phyloP scores from a whole-genome alignment of 92 coral and sea anemone species.

The Phenganax stokvisi region DNA sequence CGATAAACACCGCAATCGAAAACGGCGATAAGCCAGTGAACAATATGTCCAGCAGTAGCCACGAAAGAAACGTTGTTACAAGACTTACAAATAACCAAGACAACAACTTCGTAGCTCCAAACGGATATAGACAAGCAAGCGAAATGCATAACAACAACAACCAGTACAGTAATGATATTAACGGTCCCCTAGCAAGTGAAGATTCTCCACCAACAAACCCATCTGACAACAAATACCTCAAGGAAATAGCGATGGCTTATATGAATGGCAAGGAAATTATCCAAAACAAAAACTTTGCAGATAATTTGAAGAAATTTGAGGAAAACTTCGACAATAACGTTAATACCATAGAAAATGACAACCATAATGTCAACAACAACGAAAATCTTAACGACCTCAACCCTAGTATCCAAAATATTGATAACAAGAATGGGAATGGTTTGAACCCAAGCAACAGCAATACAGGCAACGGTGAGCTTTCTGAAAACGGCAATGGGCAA shows the following conservation, averaged over 20 bases:
- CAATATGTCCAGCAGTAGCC: background rate
- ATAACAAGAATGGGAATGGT: background rate
- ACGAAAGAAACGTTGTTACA: background rate
- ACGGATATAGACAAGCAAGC: background rate
- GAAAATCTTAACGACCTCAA: background rate
- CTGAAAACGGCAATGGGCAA: background rate
- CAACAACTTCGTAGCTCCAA: background rate
- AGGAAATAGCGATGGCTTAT: slow-evolving; percentile 3
- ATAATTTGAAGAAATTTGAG: background rate
- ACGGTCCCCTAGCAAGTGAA: background rate
- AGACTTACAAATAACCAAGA: background rate
- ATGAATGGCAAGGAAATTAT: slow-evolving; percentile 14
- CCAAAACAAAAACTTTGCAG: background rate
- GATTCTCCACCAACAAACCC: background rate
- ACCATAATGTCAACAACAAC: slow-evolving; percentile 3
- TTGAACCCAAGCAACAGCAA: background rate
- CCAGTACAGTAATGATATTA: background rate
- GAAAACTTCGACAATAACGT: slow-evolving; percentile 9
- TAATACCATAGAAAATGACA: slow-evolving; percentile 8
- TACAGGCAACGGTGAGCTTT: background rate
- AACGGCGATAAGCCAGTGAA: background rate
- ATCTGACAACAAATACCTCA: background rate
- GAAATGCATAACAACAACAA: background rate
- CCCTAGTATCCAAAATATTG: background rate
- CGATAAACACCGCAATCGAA: background rate